Conservation (phyloP, 2,113 vertebrate genomes). For the Guaruba guarouba region DNA sequence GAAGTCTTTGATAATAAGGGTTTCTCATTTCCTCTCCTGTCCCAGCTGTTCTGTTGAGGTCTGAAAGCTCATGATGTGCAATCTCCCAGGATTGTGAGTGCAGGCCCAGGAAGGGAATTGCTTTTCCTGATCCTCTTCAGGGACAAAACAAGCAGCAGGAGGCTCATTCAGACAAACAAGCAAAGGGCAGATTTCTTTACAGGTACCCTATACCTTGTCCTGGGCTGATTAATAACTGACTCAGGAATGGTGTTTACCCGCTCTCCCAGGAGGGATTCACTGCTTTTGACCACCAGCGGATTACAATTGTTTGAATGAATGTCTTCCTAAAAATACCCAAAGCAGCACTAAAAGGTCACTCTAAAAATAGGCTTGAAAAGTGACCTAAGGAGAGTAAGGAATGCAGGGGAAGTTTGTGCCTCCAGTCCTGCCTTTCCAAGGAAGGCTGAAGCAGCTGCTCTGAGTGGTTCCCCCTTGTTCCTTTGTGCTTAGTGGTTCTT, state of each 20-base stretch:
- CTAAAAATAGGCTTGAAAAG: constrained; percentile 9
- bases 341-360: neutral
- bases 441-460: neutral
- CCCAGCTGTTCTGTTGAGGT: neutral
- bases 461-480: neutral
- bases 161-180: neutral
- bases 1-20: neutral
- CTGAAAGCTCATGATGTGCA: neutral
- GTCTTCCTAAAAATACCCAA: constrained; percentile 1
- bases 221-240: neutral
- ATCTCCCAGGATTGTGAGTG: neutral
- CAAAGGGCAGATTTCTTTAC: neutral
- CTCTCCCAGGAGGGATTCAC: neutral
- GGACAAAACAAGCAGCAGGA: neutral
- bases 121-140: neutral
- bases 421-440: neutral
- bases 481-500: neutral
- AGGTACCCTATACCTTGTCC: neutral
- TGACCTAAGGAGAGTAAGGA: neutral
- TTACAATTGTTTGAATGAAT: neutral
- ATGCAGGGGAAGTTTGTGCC: neutral
- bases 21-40: neutral
- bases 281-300: neutral
- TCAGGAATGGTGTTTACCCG: neutral
- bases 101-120: neutral